Evolutionary conservation across 1,140 invertebrate species (phyloP), one percentile per base, ranked within the genome.

Genomic region (Drosophila pandora): DNA sequence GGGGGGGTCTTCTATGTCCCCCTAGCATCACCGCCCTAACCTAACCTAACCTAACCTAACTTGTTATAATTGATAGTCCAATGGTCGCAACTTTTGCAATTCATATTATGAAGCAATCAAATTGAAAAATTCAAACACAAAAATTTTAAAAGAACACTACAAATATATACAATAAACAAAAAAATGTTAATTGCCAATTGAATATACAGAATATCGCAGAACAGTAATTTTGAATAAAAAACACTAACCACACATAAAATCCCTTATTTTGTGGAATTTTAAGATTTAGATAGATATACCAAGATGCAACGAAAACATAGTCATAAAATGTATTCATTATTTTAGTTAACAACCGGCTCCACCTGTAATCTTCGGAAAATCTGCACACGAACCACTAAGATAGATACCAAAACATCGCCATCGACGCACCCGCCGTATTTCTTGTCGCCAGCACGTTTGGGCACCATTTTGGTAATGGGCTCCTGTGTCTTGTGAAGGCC

Each of bases 191-290:
- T 17, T 17, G 82, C 9, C 8, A 8, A 57, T 59, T 12, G n/a
- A 28, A 17, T 17, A 0, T n/a, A n/a, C n/a, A n/a, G n/a, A n/a
- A n/a, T n/a, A n/a, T n/a, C n/a, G n/a, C n/a, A n/a, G n/a, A n/a
- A n/a, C n/a, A n/a, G n/a, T n/a, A n/a, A n/a, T n/a, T n/a, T n/a
- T n/a, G n/a, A n/a, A n/a, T 23, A 13, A 9, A 17, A 12, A 3
- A 10, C 25, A n/a, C 30, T 22, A 1, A 25, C 12, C n/a, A 23
- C 37, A 3, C 53, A 37, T 6, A 25, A 80, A 4, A 65, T 63
- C 17, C 45, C 85, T 13, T 77, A 85, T 32, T 84, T 84, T 22
- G 73, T 84, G 10, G 80, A 84, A 34, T 85, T 84, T 8, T 73
- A 74, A n/a, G 77, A 84, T 57, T 10, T 77, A 1, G 81, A 73